Evolutionary conservation across 2,797 vertebrate genomes (phyloP).

Genomic region (Myripristis jacobus): DNA sequence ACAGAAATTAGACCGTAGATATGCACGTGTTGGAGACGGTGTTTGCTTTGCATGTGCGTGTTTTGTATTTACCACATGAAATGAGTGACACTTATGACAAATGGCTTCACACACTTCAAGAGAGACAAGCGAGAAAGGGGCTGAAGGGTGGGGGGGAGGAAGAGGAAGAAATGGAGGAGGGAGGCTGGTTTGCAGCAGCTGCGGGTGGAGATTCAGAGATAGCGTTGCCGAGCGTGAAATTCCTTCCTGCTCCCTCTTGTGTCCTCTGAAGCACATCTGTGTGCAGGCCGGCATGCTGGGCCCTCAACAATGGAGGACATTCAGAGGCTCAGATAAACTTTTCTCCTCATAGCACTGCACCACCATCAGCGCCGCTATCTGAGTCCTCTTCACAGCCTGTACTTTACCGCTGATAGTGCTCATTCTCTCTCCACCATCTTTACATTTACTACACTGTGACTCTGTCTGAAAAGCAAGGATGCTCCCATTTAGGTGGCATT

Average conservation of each 20-base stretch:
- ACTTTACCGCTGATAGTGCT: background rate
- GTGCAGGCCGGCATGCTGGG: conserved; percentile 38
- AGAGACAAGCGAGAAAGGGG: conserved; percentile 1
- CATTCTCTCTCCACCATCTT: conserved; percentile 1
- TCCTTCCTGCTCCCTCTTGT: conserved; percentile 49
- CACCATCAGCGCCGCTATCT: conserved; percentile 59
- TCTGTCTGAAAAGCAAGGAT: no score
- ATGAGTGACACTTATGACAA: conserved; percentile 42
- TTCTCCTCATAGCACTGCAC: conserved; percentile 29
- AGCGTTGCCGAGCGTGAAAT: conserved; percentile 61
- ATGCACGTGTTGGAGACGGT: background rate
- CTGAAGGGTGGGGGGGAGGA: conserved; percentile 11
- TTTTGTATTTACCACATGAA: conserved; percentile 7
- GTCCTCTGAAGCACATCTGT: conserved; percentile 65
- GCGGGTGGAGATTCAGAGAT: conserved; percentile 67
- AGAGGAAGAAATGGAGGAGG: background rate
- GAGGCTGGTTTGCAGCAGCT: conserved; percentile 54
- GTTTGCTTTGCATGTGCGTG: background rate
- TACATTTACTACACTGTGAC: no score
- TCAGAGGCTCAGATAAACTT: conserved; percentile 60
- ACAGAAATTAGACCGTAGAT: background rate
- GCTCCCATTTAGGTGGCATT: no score
- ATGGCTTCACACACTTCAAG: conserved; percentile 22
- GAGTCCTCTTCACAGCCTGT: conserved; percentile 1
- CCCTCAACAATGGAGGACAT: conserved; percentile 70